Evolutionary conservation across 2,113 vertebrate species (phyloP), one percentile per base, ranked within the genome.

Genomic region (Galemys pyrenaicus): DNA sequence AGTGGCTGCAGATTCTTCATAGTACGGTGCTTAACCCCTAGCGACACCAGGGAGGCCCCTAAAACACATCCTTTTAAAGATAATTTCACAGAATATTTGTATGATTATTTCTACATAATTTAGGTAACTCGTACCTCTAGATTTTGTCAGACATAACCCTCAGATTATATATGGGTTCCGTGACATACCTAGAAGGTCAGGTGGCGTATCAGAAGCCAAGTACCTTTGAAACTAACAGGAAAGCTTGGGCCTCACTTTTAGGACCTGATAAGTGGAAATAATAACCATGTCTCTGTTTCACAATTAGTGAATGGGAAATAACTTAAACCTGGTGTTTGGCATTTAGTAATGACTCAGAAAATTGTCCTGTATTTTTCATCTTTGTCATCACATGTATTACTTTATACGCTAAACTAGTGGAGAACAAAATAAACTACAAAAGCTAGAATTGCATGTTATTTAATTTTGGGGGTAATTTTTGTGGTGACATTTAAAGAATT

Each of bases 121-220:
- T 73, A 16, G 26, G 20, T 28, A 70, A 64, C 28, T 77, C 39
- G 39, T 8, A 35, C 9, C 3, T 81, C n/a, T 44, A 77, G 26
- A 32, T 62, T 90, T 90, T 62, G 58, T 84, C 87, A 97, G 94
- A 60, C 37, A 44, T 2, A 89, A 28, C 71, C 77, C 37, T 51
- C 7, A 39, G 16, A 60, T 73, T 22, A 56, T 44, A 56, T 22
- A 16, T n/a, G 7, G 5, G 15, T 89, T 32, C 6, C 39, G 3
- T 58, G 35, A 54, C 37, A 37, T 30, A 87, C 19, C 54, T 46
- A 37, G 39, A 89, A 90, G 16, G 20, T 87, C 35, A 16, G 5
- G 9, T 16, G 28, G 11, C 64, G 67, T 70, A 39, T 6, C 6
- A 0, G 54, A 82, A 94, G 35, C 19, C 32, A 82, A 6, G 22